Evolutionary conservation across 1,140 invertebrate species (phyloP).

Genomic region (Formica exsecta): DNA sequence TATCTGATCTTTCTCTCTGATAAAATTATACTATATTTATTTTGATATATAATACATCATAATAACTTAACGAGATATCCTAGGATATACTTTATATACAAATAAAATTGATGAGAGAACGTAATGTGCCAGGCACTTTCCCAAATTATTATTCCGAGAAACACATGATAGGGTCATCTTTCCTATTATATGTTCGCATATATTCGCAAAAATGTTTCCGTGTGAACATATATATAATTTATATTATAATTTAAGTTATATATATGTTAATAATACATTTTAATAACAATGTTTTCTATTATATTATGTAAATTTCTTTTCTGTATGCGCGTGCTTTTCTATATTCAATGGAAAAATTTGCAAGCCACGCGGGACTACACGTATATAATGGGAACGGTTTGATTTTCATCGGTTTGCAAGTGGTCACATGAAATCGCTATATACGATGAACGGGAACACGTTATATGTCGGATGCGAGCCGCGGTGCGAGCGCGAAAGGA

Average conservation of each 20-base stretch:
- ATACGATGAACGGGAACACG: conserved; percentile 23
- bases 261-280: background rate
- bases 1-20: too few relatives aligned
- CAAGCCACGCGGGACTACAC: background rate
- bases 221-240: background rate
- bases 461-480: conserved; percentile 19
- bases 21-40: too few relatives aligned
- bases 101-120: background rate
- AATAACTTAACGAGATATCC: background rate
- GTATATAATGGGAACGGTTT: background rate
- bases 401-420: background rate
- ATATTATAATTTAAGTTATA: background rate
- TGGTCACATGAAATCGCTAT: conserved; percentile 10
- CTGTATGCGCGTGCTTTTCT: background rate
- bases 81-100: background rate
- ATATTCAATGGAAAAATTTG: conserved; percentile 18
- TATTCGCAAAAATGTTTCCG: background rate
- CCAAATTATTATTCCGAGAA: background rate
- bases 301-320: background rate
- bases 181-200: background rate
- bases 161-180: background rate
- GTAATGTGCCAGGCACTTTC: background rate
- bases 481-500: conserved; percentile 29
- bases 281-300: too few relatives aligned
- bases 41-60: background rate